These are phyloP conservation scores for Heteromurus nitidus DNA, from an alignment of 2,888 invertebrate genomes.

Conservation along the genomic window DNA sequence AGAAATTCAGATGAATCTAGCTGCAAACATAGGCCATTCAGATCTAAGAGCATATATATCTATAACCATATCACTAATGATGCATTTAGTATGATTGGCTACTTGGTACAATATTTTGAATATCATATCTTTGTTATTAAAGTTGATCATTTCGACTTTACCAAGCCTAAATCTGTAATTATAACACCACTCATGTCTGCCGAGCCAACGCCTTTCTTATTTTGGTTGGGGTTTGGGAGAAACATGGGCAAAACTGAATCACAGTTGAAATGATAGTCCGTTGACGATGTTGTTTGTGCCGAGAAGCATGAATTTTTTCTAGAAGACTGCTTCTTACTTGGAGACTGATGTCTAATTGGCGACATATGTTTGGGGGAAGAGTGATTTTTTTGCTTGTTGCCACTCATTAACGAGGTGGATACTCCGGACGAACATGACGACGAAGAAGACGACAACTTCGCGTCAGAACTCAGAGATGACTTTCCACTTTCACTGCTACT, in stretches of 20 bases:
- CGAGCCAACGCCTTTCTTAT: conserved; percentile 44
- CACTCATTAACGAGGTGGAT: conserved; percentile 30
- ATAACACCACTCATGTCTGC: conserved; percentile 52
- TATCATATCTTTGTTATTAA: background rate
- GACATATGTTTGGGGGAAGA: conserved; percentile 69
- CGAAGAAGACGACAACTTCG: conserved; percentile 69
- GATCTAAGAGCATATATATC: too few relatives aligned
- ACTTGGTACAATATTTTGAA: background rate
- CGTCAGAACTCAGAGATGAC: conserved; percentile 69
- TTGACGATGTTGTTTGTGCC: conserved; percentile 47
- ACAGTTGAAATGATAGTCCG: conserved; percentile 74
- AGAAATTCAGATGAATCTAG: too few relatives aligned
- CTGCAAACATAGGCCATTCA: too few relatives aligned
- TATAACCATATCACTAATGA: too few relatives aligned
- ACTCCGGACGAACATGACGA: conserved; percentile 70
- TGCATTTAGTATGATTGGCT: too few relatives aligned
- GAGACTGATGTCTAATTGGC: conserved; percentile 59
- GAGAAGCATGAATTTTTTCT: conserved; percentile 60
- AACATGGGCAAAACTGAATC: conserved; percentile 73
- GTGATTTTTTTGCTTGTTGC: conserved; percentile 55
- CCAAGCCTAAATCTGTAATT: conserved; percentile 37
- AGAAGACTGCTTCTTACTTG: conserved; percentile 62
- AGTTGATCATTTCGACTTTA: conserved; percentile 36
- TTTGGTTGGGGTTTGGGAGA: conserved; percentile 69
- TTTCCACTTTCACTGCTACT: conserved; percentile 73